A percentile compares a stretch with the other conserved stretches of the same genome.
These are phyloP conservation scores for Vombatus ursinus DNA, from an alignment of 2,113 vertebrate species.

Conservation along the genomic window DNA sequence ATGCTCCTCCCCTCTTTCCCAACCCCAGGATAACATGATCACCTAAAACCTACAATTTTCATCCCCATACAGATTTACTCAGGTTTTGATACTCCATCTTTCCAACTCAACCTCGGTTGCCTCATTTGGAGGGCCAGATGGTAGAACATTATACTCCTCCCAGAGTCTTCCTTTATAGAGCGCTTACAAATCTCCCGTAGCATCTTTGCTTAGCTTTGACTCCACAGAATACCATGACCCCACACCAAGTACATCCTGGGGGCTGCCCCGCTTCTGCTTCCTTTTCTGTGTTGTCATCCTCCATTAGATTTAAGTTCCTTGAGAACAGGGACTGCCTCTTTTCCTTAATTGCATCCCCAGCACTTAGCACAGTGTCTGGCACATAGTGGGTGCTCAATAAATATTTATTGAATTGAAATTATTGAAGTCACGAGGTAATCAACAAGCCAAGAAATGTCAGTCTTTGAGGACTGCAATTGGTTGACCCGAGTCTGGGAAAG, in stretches of 20 bases:
- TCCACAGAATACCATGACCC: not conserved
- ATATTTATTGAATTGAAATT: not conserved
- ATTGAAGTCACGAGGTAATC: not conserved
- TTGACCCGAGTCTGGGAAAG: not conserved
- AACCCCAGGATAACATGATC: not conserved
- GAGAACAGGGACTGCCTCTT: not conserved
- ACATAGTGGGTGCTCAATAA: not conserved
- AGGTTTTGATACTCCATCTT: not conserved
- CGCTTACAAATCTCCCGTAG: not conserved
- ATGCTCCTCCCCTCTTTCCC: not conserved
- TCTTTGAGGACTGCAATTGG: not conserved
- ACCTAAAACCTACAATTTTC: not conserved
- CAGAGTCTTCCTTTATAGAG: not conserved
- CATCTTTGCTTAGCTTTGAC: not conserved
- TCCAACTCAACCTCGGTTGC: not conserved
- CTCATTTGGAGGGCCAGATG: not conserved
- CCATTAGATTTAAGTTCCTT: not conserved
- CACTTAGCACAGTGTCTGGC: not conserved
- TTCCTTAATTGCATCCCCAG: not conserved
- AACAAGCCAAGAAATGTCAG: not conserved
- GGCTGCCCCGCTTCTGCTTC: not conserved
- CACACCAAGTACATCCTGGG: not conserved
- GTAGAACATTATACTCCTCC: not conserved
- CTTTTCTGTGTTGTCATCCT: not conserved
- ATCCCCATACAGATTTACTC: not conserved